phyloP scores from a whole-genome alignment of 30 jellyfish, hydroid and myxozoan genomes.

The Catostylus mosaicus region DNA sequence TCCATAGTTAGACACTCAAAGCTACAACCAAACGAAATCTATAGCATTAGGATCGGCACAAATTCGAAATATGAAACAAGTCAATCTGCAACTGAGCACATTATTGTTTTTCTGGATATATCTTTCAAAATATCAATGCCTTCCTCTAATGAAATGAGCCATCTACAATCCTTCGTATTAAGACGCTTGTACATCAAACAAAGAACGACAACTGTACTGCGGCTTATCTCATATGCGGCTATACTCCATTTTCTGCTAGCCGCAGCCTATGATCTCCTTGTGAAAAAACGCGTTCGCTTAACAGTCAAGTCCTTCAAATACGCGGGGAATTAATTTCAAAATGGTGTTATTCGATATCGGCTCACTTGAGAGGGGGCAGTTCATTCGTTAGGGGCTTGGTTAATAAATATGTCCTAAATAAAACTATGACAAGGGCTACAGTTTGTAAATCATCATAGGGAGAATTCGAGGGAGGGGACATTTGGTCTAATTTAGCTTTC shows the following conservation, averaged over 20 bases:
- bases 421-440: too few relatives aligned
- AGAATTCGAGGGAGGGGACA: too few relatives aligned
- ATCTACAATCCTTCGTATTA: conserved; percentile 22
- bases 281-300: too few relatives aligned
- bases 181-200: background rate
- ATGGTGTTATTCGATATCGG: too few relatives aligned
- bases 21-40: conserved; percentile 36
- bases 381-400: too few relatives aligned
- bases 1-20: conserved; percentile 28
- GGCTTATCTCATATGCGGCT: conserved; percentile 18
- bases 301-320: too few relatives aligned
- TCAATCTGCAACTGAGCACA: conserved; percentile 31
- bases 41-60: background rate
- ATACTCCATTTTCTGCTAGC: background rate
- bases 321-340: too few relatives aligned
- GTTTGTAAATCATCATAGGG: too few relatives aligned
- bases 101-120: conserved; percentile 5
- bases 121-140: background rate
- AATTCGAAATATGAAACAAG: conserved; percentile 9
- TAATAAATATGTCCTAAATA: too few relatives aligned
- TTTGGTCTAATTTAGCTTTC: too few relatives aligned
- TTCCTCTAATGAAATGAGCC: conserved; percentile 14
- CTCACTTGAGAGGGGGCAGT: too few relatives aligned
- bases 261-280: conserved; percentile 1
- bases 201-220: background rate